These are phyloP conservation scores for Drepanosiphum platanoidis DNA, from an alignment of 2,888 invertebrate genomes.

Conservation along the genomic window DNA sequence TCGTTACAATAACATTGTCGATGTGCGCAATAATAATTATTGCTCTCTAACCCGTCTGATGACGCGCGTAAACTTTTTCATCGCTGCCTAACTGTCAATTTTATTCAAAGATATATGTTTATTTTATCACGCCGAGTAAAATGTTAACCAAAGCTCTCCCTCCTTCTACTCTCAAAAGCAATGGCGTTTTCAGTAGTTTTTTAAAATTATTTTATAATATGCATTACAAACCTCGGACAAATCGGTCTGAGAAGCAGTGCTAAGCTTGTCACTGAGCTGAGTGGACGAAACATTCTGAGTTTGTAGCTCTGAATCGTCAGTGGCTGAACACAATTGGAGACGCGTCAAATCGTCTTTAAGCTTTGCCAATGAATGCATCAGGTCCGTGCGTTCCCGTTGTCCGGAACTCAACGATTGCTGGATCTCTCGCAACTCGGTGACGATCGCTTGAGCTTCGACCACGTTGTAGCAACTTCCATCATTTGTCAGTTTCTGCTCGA, in stretches of 20 bases:
- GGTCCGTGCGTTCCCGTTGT: slow-evolving; percentile 91
- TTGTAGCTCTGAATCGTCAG: slow-evolving; percentile 67
- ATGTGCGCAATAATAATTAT: background rate
- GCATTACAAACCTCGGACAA: slow-evolving; percentile 76
- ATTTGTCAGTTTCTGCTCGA: slow-evolving; percentile 84
- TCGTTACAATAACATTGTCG: too few relatives aligned
- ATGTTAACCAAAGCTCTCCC: too few relatives aligned
- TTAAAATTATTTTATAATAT: too few relatives aligned
- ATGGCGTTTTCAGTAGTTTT: too few relatives aligned
- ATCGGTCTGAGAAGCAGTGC: slow-evolving; percentile 94
- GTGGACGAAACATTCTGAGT: slow-evolving; percentile 76
- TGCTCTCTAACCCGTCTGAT: background rate
- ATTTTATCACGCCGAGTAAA: too few relatives aligned
- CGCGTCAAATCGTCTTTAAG: slow-evolving; percentile 92
- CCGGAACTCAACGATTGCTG: slow-evolving; percentile 90
- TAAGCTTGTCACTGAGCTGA: slow-evolving; percentile 76
- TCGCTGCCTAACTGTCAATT: too few relatives aligned
- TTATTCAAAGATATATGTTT: too few relatives aligned
- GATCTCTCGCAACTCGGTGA: slow-evolving; percentile 91
- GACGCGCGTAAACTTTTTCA: background rate
- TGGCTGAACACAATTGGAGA: slow-evolving; percentile 77
- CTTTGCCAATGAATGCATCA: slow-evolving; percentile 93
- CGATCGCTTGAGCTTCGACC: slow-evolving; percentile 94
- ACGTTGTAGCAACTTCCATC: slow-evolving; percentile 80
- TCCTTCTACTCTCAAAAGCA: too few relatives aligned